Base-by-base conservation (phyloP, 2,888 invertebrate species). In the Drosophila rubida region DNA sequence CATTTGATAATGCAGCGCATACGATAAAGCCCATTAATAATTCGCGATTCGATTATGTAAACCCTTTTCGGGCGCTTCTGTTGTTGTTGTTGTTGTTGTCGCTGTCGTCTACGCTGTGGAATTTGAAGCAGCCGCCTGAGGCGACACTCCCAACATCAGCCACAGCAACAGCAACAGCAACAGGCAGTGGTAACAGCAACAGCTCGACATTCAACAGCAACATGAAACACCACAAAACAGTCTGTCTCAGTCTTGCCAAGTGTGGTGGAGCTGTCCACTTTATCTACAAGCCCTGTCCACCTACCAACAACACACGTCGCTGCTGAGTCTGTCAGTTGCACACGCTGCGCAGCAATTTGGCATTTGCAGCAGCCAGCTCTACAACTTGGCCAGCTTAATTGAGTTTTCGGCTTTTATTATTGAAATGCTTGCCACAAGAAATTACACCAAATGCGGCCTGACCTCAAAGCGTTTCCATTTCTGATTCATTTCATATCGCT, bases 1-100 rank as follows among this genome's bases (percentile, higher is more conserved):
- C 75, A 75, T 73, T 75, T 80, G 72, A 69, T 77, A 69, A 79
- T 81, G 85, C 85, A 79, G 51, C 69, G 45, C 75, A 63, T 80
- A 75, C 65, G 27, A 48, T 69, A 82, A 78, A 69, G 79, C 80
- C 72, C 85, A 81, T 82, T 82, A 85, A 81, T 78, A 82, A 78
- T 72, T 72, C 45, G 63, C 69, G 68, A 58, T 62, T 66, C 51
- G 78, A 78, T 82, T 81, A 81, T 82, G 78, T 81, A 81, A 54
- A 27, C 62, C 32, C 32, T 46, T 58, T 30, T 50, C 30, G 45
- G 69, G 54, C 32, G 45, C 50, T 61, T 61, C 66, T 60, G 49
- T 66, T 51, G 14, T 19, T 23, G 23, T 35, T 75, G 54, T 44
- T 49, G 42, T 30, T 27, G 54, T 37, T 55, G 65, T n/a, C n/a